Base-by-base conservation (phyloP, 2,113 vertebrate species). In the Dipodomys spectabilis region DNA sequence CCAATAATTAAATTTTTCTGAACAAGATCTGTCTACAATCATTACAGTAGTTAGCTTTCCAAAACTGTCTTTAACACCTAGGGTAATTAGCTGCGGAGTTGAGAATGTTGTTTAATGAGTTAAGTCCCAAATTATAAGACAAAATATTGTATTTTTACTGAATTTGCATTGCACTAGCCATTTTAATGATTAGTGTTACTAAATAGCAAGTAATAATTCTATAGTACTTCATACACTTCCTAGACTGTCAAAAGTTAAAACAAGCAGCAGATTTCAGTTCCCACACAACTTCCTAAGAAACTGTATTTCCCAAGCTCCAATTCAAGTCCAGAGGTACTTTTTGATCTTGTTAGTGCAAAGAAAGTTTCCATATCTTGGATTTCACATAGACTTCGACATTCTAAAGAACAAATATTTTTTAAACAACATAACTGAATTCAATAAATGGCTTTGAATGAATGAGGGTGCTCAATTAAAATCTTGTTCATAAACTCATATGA, bases 301-400 rank as follows among this genome's bases (percentile, higher is more conserved):
- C 25, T 39, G 32, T 35, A 79, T 94, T 93, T 92, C 85, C 68
- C 57, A 91, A 80, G 44, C 19, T 82, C 35, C 62, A 86, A 32
- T 19, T 81, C 27, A 88, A 39, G 78, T 83, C 18, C n/a, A 73
- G 44, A 27, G 77, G 19, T 10, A 13, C 60, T 91, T 92, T 23
- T 49, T 12, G 45, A 82, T 3, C 7, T n/a, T 82, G 0, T 60
- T 80, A 88, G 5, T 77, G 49, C 32, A 92, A 90, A 91, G 68
- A 30, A 84, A 92, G 88, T 39, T 57, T 78, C 62, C 35, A 13
- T 73, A 88, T 82, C 69, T 94, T 64, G 91, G 93, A 95, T 88
- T 94, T 62, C 15, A 73, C 9, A 53, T 69, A 86, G 53, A 13
- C 30, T 95, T 92, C 80, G 30, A 57, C 45, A 94, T 84, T 92